These are phyloP conservation scores for Philopedon plagiatum DNA, from an alignment of 2,888 invertebrate species.

Conservation along the genomic window DNA sequence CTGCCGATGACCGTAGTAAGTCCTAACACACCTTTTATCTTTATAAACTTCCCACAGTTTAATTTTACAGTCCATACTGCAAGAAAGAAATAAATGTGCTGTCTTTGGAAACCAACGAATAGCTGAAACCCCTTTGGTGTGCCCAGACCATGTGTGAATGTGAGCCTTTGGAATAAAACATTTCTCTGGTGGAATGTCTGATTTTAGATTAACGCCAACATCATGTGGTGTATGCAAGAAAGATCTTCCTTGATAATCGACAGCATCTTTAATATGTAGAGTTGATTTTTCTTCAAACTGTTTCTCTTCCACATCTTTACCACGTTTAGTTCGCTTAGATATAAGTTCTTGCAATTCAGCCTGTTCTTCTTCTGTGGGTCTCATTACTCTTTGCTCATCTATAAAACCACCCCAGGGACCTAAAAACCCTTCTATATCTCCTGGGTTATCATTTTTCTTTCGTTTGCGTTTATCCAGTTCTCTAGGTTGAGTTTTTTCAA, in stretches of 20 bases:
- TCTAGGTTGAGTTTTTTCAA: conserved; percentile 84
- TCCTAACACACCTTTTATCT: conserved; percentile 90
- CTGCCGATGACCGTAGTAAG: conserved; percentile 96
- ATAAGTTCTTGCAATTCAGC: conserved; percentile 95
- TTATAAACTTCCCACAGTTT: conserved; percentile 99
- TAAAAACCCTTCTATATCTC: conserved; percentile 92
- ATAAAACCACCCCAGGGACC: conserved; percentile 98
- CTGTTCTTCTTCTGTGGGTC: conserved; percentile 94
- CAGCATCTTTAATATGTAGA: conserved; percentile 90
- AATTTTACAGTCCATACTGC: conserved; percentile 96
- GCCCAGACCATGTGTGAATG: conserved; percentile 97
- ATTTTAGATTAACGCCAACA: conserved; percentile 89
- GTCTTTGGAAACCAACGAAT: conserved; percentile 96
- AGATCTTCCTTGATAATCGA: conserved; percentile 97
- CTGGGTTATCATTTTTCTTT: conserved; percentile 89
- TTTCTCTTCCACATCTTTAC: conserved; percentile 90
- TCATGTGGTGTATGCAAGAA: conserved; percentile 95
- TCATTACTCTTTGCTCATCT: conserved; percentile 90
- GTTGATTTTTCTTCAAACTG: conserved; percentile 95
- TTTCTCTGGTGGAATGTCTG: conserved; percentile 91
- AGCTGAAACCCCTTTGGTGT: conserved; percentile 95
- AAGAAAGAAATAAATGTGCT: conserved; percentile 95
- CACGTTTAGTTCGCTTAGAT: conserved; percentile 91
- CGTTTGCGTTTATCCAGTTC: conserved; percentile 82
- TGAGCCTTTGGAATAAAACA: conserved; percentile 97